Conservation (phyloP, 1,140 invertebrate species). For the Drosophila ironensis region DNA sequence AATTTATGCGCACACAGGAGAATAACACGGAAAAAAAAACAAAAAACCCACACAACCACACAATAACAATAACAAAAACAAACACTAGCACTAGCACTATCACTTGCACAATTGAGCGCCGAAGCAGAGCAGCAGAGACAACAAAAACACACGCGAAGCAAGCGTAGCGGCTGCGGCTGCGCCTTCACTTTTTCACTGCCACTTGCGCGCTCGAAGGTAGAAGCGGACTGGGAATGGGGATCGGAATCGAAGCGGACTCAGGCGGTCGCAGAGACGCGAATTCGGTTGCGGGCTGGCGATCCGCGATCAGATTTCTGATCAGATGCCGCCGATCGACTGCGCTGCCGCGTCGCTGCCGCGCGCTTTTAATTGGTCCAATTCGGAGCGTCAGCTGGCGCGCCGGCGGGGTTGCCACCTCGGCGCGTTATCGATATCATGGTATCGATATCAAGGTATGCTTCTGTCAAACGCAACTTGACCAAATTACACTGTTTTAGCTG, state of each 20-base stretch:
- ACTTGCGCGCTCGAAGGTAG: no score
- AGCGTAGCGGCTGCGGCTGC: slow-evolving; percentile 55
- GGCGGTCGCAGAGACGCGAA: no score
- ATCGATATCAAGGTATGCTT: no score
- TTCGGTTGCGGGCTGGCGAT: slow-evolving; percentile 8
- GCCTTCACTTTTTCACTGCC: slow-evolving; percentile 42
- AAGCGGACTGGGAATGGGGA: no score
- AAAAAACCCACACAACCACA: neutral
- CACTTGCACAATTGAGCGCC: slow-evolving; percentile 43
- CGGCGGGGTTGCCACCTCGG: slow-evolving; percentile 7
- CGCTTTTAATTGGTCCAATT: slow-evolving; percentile 49
- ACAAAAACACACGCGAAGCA: neutral
- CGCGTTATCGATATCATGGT: neutral
- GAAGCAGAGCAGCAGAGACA: slow-evolving; percentile 19
- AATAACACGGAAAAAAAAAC: neutral
- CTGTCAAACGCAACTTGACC: no score
- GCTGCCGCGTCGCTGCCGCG: slow-evolving; percentile 5
- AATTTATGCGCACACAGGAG: no score
- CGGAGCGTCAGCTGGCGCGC: slow-evolving; percentile 39
- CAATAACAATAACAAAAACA: neutral
- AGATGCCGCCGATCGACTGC: slow-evolving; percentile 12
- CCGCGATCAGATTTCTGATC: slow-evolving; percentile 4
- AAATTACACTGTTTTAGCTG: no score
- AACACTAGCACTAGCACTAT: no score
- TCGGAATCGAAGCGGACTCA: no score